Conservation (phyloP, 2,888 invertebrate species). For the Cheilosia vernalis region DNA sequence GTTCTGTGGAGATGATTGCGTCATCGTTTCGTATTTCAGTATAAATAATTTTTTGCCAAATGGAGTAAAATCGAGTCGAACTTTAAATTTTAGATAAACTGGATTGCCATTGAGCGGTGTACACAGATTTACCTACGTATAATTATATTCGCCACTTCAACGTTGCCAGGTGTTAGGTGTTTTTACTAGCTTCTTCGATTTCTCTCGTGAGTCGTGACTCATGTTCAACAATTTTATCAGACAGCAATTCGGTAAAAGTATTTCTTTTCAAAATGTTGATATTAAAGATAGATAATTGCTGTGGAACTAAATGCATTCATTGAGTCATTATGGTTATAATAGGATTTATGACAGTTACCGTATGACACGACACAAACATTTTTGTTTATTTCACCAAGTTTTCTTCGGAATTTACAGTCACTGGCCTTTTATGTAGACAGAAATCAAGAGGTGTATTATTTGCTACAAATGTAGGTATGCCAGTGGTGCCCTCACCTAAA, state of each 20-base stretch:
- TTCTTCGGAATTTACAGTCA: background rate
- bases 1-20: conserved; percentile 53
- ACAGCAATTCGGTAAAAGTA: background rate
- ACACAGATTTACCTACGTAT: background rate
- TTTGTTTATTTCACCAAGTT: background rate
- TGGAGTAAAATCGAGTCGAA: conserved; percentile 11
- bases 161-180: conserved; percentile 48
- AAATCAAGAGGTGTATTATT: too few species aligned
- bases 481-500: too few species aligned
- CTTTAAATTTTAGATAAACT: conserved; percentile 43
- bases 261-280: background rate
- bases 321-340: background rate
- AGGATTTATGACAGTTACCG: background rate
- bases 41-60: conserved; percentile 14
- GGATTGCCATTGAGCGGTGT: conserved; percentile 21
- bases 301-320: background rate
- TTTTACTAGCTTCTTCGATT: background rate
- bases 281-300: background rate
- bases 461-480: too few species aligned
- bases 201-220: conserved; percentile 10
- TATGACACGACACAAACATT: background rate
- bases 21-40: conserved; percentile 42
- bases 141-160: conserved; percentile 4
- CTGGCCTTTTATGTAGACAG: background rate
- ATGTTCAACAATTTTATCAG: background rate